Base-by-base conservation (phyloP, 2,888 invertebrate species). In the Lasioglossum figueresi region DNA sequence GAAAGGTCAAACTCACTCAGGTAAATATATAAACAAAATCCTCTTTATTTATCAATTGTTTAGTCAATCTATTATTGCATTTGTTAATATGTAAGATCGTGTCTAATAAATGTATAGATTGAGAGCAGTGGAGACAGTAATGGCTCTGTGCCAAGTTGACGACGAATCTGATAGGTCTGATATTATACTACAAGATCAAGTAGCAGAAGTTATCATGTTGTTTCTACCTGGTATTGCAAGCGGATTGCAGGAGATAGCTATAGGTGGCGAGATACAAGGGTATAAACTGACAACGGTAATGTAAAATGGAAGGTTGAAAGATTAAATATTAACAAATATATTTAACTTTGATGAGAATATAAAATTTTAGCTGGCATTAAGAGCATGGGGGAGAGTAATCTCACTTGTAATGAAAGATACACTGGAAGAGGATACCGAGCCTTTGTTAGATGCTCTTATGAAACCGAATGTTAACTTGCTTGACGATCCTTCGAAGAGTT, bases 1-100 rank as follows among this genome's bases (percentile, higher is more conserved):
- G 98, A 98, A 93, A 97, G 96, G 92, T 96, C 96, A 66, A 95
- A 96, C 59, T 94, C 96, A 71, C 94, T 98, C 23, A 96, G 97
- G 97, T 97, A 95, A 93, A 91, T 76, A 45, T 72, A 83, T 34
- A 4, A 68, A 56, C 12, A n/a, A 79, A 52, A 34, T 68, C 16
- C 23, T 56, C 37, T 59, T 43, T 71, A 45, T 74, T 34, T 31
- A 71, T 27, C 23, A 74, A 59, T 63, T 12, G 76, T 43, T 74
- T 10, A 63, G 34, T 72, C 12, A 19, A 31, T 80, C 19, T 80
- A 10, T 4, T 27, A 14, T 27, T 0, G 2, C 59, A 16, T 59
- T 59, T 6, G 16, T 31, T 63, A 31, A 63, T 10, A 1, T 40
- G n/a, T 37, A 3, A 16, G 48, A 84, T 27, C 48, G n/a, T 82